phyloP scores from a whole-genome alignment of 1,140 invertebrate species.

The Drosophila rufa region DNA sequence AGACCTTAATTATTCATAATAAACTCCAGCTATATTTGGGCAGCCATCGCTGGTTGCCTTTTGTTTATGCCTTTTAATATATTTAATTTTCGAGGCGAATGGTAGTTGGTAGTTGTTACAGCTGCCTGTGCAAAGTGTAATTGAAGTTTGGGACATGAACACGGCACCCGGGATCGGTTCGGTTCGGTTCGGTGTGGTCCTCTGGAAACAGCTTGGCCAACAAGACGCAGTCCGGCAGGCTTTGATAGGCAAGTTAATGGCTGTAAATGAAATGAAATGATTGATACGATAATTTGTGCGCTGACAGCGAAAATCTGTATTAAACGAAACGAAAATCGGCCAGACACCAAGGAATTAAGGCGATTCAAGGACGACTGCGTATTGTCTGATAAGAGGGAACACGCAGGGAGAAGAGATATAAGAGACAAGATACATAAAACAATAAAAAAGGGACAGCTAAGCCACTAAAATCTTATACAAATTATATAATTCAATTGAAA shows the following conservation, averaged over 20 bases:
- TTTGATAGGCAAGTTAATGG: slow-evolving; percentile 35
- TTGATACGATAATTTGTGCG: slow-evolving; percentile 37
- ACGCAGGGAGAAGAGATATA: background rate
- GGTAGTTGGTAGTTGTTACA: slow-evolving; percentile 14
- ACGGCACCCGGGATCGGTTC: background rate
- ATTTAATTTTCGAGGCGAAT: background rate
- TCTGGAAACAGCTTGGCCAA: slow-evolving; percentile 31
- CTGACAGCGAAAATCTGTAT: slow-evolving; percentile 30
- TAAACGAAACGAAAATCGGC: background rate
- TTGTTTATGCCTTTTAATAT: background rate
- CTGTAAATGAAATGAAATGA: slow-evolving; percentile 36
- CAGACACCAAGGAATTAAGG: slow-evolving; percentile 16
- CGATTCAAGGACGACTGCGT: slow-evolving; percentile 9
- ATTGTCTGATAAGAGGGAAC: slow-evolving; percentile 4
- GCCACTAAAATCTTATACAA: no score
- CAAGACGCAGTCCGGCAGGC: slow-evolving; percentile 12
- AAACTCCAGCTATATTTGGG: slow-evolving; percentile 22
- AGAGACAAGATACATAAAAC: background rate
- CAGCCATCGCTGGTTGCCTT: background rate
- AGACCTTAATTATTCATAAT: slow-evolving; percentile 40
- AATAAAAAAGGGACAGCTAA: background rate
- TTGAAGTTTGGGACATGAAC: slow-evolving; percentile 22
- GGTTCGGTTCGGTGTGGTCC: background rate
- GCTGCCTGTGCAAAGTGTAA: slow-evolving; percentile 29
- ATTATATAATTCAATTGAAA: no score